Percentiles rank a stretch among this genome's conserved stretches.
phyloP scores from a whole-genome alignment of 2,888 invertebrate species.

The Gari tellinella region DNA sequence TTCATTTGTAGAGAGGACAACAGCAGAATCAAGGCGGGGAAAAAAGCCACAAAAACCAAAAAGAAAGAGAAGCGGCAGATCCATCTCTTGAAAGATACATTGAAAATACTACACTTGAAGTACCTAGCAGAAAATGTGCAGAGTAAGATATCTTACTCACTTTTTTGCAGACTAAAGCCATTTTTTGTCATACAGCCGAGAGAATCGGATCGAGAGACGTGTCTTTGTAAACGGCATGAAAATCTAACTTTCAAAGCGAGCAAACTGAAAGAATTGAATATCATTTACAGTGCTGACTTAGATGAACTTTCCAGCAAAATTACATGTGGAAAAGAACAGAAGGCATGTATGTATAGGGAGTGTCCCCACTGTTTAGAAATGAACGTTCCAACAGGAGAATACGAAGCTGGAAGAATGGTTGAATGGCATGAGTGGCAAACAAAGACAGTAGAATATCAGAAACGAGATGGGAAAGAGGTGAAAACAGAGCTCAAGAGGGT shows the following conservation, averaged over 20 bases:
- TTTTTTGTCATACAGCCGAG: slow-evolving; percentile 45
- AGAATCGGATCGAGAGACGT: slow-evolving; percentile 42
- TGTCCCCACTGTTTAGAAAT: neutral
- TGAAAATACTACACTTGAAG: slow-evolving; percentile 23
- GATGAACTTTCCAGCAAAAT: neutral
- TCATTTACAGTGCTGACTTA: neutral
- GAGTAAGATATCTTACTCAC: slow-evolving; percentile 38
- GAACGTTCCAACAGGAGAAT: too few relatives aligned
- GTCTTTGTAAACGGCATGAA: slow-evolving; percentile 38
- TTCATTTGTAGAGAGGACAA: slow-evolving; percentile 48
- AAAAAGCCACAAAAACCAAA: slow-evolving; percentile 39
- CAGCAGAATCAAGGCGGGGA: slow-evolving; percentile 54
- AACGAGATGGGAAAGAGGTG: slow-evolving; percentile 3
- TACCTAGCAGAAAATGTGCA: neutral
- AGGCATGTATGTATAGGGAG: slow-evolving; percentile 1
- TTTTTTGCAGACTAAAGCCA: slow-evolving; percentile 38
- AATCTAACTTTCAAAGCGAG: slow-evolving; percentile 40
- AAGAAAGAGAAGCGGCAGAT: slow-evolving; percentile 53
- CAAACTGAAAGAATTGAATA: slow-evolving; percentile 6
- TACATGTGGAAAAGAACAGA: neutral
- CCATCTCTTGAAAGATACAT: slow-evolving; percentile 32
- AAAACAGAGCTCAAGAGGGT: slow-evolving; percentile 12
- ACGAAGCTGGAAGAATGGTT: too few relatives aligned
- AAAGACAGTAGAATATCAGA: too few relatives aligned
- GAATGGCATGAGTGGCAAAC: slow-evolving; percentile 23